Evolutionary conservation across 2,113 vertebrate genomes (phyloP).

Genomic region (Pleuronectes platessa): DNA sequence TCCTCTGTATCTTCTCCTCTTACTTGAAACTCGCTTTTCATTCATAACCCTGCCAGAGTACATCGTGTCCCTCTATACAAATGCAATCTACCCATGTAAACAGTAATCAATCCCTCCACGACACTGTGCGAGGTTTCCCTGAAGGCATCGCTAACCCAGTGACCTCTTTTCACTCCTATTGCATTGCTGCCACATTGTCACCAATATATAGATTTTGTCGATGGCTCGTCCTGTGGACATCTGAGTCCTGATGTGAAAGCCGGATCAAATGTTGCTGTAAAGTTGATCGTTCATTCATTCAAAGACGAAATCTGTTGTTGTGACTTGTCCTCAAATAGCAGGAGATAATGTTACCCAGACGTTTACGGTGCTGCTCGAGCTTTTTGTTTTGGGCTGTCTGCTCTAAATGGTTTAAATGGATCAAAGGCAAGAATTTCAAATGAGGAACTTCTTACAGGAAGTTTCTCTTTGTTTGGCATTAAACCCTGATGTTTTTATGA

Average conservation of each 20-base stretch:
- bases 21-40: not conserved
- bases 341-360: not conserved
- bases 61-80: slow-evolving; percentile 1
- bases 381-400: not conserved
- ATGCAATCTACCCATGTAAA: slow-evolving; percentile 16
- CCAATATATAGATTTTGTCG: not conserved
- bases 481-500: not conserved
- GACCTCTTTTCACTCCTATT: slow-evolving; percentile 47
- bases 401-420: not conserved
- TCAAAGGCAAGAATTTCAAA: not conserved
- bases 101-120: slow-evolving; percentile 46
- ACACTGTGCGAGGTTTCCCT: slow-evolving; percentile 35
- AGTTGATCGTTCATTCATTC: not conserved
- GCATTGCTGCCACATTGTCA: slow-evolving; percentile 7
- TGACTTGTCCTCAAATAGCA: not conserved
- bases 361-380: not conserved
- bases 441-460: slow-evolving; percentile 1
- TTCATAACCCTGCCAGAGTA: not conserved
- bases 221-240: not conserved
- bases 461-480: not conserved
- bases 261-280: not conserved
- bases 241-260: not conserved
- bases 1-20: not conserved
- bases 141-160: slow-evolving; percentile 52
- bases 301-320: not conserved